phyloP scores from a whole-genome alignment of 2,888 invertebrate genomes.

The Erpobdella octoculata region DNA sequence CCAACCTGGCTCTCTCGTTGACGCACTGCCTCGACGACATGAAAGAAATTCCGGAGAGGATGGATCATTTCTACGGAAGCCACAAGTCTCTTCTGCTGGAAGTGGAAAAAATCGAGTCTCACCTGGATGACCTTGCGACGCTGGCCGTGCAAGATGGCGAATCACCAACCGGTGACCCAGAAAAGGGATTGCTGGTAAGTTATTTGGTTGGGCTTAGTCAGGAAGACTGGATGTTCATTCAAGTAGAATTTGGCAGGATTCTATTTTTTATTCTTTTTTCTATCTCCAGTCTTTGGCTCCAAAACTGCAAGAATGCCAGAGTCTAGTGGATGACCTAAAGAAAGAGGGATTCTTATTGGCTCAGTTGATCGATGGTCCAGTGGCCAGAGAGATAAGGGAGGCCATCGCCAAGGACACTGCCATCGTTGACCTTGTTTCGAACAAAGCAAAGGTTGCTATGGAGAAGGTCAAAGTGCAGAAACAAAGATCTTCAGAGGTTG shows the following conservation, averaged over 20 bases:
- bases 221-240: neutral
- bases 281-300: neutral
- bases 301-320: slow-evolving; percentile 16
- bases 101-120: slow-evolving; percentile 80
- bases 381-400: slow-evolving; percentile 23
- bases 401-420: slow-evolving; percentile 79
- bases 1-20: slow-evolving; percentile 3
- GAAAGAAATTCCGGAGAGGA: slow-evolving; percentile 74
- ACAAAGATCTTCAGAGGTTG: slow-evolving; percentile 50
- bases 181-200: too few species aligned
- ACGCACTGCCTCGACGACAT: slow-evolving; percentile 57
- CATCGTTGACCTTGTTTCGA: slow-evolving; percentile 87
- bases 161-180: too few species aligned
- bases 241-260: neutral
- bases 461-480: slow-evolving; percentile 85
- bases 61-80: slow-evolving; percentile 83
- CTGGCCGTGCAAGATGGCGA: too few species aligned
- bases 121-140: slow-evolving; percentile 54
- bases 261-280: neutral
- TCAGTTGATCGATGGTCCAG: slow-evolving; percentile 4
- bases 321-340: neutral
- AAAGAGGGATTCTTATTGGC: slow-evolving; percentile 15
- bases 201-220: too few species aligned
- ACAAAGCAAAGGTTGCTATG: slow-evolving; percentile 87
- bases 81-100: slow-evolving; percentile 79